A percentile compares a stretch with the other conserved stretches of the same genome.
phyloP scores from a whole-genome alignment of 2,888 invertebrate species.

The Stenichneumon culpator region DNA sequence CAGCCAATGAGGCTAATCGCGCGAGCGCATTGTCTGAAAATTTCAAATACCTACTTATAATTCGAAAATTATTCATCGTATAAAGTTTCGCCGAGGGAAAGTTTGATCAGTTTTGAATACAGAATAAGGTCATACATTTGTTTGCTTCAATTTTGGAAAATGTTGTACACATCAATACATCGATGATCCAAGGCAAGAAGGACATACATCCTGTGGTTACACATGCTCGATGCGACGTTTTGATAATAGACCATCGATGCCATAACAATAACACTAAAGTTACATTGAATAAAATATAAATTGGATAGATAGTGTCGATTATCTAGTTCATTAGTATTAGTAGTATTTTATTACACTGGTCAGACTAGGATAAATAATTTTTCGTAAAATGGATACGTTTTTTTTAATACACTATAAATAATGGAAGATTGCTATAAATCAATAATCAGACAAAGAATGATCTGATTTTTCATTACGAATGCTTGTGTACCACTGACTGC shows the following conservation, averaged over 20 bases:
- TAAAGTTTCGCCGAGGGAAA: too few relatives aligned
- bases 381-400: not conserved
- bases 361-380: not conserved
- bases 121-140: too few relatives aligned
- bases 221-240: too few relatives aligned
- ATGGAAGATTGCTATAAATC: slow-evolving; percentile 51
- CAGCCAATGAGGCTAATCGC: too few relatives aligned
- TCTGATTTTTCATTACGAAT: slow-evolving; percentile 5
- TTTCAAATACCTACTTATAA: too few relatives aligned
- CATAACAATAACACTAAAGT: not conserved
- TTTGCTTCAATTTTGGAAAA: too few relatives aligned
- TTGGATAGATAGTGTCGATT: too few relatives aligned
- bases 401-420: slow-evolving; percentile 55
- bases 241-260: too few relatives aligned
- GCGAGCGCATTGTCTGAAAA: too few relatives aligned
- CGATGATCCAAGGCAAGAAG: not conserved
- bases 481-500: not conserved
- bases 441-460: slow-evolving; percentile 13
- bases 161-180: too few relatives aligned
- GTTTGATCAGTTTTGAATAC: too few relatives aligned
- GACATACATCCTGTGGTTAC: not conserved
- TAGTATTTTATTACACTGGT: not conserved
- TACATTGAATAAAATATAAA: not conserved
- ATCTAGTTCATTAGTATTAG: not conserved
- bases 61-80: too few relatives aligned